Evolutionary conservation across 2,113 vertebrate species (phyloP).

Genomic region (Onychostruthus taczanowskii): DNA sequence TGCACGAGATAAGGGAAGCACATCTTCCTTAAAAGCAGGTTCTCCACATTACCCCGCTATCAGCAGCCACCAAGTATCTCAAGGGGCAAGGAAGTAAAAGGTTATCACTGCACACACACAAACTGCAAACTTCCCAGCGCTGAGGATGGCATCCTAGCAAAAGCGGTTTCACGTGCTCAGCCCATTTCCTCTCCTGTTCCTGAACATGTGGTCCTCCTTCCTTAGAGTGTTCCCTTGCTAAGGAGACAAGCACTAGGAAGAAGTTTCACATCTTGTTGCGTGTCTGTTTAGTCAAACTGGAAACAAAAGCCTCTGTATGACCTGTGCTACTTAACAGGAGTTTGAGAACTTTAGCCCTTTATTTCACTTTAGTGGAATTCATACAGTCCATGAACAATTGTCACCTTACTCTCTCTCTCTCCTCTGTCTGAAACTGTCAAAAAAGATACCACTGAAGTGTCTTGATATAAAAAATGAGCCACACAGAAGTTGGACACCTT

Average conservation of each 20-base stretch:
- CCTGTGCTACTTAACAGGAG: background rate
- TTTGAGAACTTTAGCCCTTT: background rate
- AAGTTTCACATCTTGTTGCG: background rate
- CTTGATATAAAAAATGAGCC: background rate
- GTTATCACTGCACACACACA: conserved; percentile 27
- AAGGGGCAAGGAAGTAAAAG: conserved; percentile 8
- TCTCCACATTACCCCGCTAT: background rate
- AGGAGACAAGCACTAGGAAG: background rate
- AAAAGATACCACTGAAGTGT: background rate
- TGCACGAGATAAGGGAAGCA: background rate
- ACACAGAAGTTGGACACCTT: background rate
- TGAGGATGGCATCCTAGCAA: background rate
- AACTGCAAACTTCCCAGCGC: background rate
- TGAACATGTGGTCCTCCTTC: conserved; percentile 52
- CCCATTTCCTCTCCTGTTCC: conserved; percentile 51
- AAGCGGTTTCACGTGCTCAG: conserved; percentile 28
- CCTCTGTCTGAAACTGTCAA: background rate
- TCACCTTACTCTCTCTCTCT: background rate
- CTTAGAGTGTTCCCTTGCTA: background rate
- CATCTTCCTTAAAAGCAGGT: background rate
- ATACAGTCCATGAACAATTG: background rate
- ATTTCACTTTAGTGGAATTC: background rate
- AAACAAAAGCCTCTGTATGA: background rate
- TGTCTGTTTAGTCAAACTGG: background rate
- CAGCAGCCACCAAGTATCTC: background rate